These are phyloP conservation scores for Peromyscus attwateri DNA, from an alignment of 2,797 vertebrate species.

Conservation along the genomic window DNA sequence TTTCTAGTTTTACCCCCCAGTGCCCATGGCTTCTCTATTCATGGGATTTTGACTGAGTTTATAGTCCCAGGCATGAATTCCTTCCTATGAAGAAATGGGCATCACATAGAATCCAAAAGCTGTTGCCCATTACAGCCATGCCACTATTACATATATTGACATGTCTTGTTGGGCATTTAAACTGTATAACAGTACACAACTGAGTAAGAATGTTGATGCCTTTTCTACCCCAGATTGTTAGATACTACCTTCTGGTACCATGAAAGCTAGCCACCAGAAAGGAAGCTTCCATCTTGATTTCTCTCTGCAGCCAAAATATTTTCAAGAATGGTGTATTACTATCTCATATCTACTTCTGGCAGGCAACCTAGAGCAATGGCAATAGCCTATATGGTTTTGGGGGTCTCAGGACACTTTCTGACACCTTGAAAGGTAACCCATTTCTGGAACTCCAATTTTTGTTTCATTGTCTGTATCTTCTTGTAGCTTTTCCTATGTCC, in stretches of 20 bases:
- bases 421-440: neutral
- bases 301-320: neutral
- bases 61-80: neutral
- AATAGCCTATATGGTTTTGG: neutral
- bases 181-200: neutral
- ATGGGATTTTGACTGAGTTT: neutral
- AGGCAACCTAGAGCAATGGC: neutral
- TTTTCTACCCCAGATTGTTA: no score
- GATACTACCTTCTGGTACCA: no score
- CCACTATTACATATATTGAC: accelerated
- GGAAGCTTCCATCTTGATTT: neutral
- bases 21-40: neutral
- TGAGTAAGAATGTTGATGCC: neutral
- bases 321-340: neutral
- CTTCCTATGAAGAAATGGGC: neutral
- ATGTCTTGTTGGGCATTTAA: neutral
- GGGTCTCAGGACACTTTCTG: no score
- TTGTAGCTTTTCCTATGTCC: neutral
- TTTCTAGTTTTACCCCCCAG: neutral
- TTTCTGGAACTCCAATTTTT: neutral
- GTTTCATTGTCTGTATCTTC: neutral
- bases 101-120: neutral
- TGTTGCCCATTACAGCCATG: neutral
- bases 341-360: neutral
- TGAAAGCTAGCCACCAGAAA: neutral